phyloP scores from a whole-genome alignment of 2,113 vertebrate genomes.

The Eclectus roratus region DNA sequence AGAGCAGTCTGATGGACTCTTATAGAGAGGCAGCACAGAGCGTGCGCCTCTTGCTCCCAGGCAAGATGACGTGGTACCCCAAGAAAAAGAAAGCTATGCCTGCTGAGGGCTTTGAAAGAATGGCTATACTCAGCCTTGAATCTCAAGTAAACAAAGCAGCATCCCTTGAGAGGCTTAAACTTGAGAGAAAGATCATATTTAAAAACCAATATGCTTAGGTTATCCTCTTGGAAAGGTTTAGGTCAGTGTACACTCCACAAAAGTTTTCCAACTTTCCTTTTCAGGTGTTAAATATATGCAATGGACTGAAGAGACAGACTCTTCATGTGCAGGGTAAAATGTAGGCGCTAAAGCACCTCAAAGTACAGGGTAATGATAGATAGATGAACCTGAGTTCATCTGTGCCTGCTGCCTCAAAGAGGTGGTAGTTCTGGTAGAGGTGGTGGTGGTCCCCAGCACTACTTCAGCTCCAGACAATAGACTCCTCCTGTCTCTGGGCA shows the following conservation, averaged over 20 bases:
- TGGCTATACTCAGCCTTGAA: neutral
- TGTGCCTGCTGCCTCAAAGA: neutral
- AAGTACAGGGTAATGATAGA: neutral
- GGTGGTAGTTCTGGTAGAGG: neutral
- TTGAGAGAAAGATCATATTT: neutral
- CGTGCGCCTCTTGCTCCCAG: neutral
- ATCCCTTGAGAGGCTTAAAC: neutral
- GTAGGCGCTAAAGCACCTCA: neutral
- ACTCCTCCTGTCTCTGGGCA: neutral
- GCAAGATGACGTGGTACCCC: fast-evolving
- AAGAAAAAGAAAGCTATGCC: neutral
- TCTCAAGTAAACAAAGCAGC: neutral
- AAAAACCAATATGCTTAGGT: neutral
- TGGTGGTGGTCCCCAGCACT: neutral
- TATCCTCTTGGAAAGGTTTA: neutral
- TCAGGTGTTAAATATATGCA: neutral
- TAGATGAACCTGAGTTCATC: neutral
- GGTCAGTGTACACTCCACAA: neutral
- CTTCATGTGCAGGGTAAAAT: neutral
- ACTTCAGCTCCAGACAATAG: neutral
- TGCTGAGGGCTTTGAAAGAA: neutral
- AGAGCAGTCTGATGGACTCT: neutral
- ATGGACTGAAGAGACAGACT: neutral
- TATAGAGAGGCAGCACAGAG: neutral
- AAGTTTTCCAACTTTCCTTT: neutral